Percentiles rank a stretch among this genome's conserved stretches.
These are phyloP conservation scores for Homarus gammarus DNA, from an alignment of 2,888 invertebrate species.

Conservation along the genomic window DNA sequence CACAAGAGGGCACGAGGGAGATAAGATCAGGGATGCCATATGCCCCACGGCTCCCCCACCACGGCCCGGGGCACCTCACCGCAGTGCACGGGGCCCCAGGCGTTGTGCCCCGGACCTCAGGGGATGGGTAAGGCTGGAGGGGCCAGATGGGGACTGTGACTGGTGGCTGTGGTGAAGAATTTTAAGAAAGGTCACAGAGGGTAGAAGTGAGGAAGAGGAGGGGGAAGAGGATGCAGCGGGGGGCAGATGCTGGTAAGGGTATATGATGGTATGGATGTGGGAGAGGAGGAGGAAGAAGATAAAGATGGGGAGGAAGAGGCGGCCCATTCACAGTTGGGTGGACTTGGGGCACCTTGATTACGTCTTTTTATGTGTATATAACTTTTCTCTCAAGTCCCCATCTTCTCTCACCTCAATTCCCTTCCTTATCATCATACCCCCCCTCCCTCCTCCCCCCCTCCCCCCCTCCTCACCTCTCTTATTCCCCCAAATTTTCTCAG, in stretches of 20 bases:
- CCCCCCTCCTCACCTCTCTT: too few species aligned
- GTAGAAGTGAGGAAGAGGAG: conserved; percentile 11
- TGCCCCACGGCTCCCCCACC: conserved; percentile 32
- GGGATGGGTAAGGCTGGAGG: background rate
- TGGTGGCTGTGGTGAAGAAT: background rate
- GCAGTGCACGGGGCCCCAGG: background rate
- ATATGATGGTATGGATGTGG: background rate
- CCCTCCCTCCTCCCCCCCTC: background rate
- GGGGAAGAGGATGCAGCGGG: too few species aligned
- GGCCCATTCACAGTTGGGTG: too few species aligned
- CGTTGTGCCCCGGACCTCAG: background rate
- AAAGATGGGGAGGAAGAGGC: background rate
- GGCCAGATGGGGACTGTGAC: background rate
- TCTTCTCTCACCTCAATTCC: background rate
- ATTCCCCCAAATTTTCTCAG: too few species aligned
- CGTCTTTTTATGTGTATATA: too few species aligned
- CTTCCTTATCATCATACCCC: background rate
- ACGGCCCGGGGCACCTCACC: too few species aligned
- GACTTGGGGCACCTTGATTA: too few species aligned
- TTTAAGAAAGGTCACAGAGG: background rate
- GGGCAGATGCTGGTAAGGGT: too few species aligned
- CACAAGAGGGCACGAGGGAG: conserved; percentile 34
- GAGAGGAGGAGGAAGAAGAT: background rate
- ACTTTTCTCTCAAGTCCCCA: too few species aligned
- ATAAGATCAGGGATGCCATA: conserved; percentile 58